These are phyloP conservation scores for Pogoniulus pusillus DNA, from an alignment of 2,797 vertebrate species.

Conservation along the genomic window DNA sequence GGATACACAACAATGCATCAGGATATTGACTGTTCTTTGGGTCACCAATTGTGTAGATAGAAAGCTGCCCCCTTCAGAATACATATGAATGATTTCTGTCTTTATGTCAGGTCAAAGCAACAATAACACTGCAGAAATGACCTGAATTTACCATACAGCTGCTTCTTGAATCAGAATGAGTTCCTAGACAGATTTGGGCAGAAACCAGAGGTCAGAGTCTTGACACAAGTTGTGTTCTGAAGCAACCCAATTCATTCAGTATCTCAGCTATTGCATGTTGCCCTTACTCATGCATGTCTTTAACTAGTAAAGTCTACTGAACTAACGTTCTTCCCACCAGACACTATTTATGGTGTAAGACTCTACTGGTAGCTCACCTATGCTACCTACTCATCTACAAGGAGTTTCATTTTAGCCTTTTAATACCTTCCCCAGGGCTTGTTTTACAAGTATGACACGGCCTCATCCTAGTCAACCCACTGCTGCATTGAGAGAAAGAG, in stretches of 20 bases:
- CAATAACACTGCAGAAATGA: not conserved
- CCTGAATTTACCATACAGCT: not conserved
- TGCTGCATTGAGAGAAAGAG: not conserved
- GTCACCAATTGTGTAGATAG: not conserved
- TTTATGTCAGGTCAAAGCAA: not conserved
- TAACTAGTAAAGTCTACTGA: not conserved
- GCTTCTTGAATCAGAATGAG: not conserved
- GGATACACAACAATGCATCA: not conserved
- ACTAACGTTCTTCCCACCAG: not conserved
- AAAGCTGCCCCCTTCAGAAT: not conserved
- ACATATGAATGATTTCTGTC: not conserved
- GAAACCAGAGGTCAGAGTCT: not conserved
- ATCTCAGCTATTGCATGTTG: not conserved
- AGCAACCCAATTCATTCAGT: not conserved
- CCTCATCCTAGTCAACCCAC: not conserved
- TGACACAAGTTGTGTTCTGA: not conserved
- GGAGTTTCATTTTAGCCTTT: not conserved
- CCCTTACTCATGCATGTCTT: not conserved
- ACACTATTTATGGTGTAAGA: not conserved
- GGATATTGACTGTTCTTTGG: not conserved
- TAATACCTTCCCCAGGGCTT: not conserved
- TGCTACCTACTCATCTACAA: not conserved
- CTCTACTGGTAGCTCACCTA: not conserved
- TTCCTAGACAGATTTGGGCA: not conserved
- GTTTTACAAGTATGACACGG: not conserved